Evolutionary conservation across 2,113 vertebrate genomes (phyloP).

Genomic region (Hemiprocne comata): DNA sequence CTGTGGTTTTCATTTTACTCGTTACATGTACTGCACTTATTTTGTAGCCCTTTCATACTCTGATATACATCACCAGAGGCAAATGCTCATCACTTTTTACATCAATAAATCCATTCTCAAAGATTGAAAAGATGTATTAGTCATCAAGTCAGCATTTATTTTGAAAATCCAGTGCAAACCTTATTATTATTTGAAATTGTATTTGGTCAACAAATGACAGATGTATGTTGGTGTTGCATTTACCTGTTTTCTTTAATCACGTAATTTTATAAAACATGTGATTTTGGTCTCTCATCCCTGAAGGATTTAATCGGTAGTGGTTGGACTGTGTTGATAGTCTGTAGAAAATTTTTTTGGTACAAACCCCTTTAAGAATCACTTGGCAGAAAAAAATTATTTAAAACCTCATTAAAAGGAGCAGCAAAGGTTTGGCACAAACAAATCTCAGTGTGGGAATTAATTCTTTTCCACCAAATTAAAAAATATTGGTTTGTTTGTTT

Average conservation of each 20-base stretch:
- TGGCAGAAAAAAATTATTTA: slow-evolving; percentile 65
- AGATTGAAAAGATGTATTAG: slow-evolving; percentile 45
- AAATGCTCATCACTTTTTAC: slow-evolving; percentile 66
- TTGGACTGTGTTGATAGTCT: neutral
- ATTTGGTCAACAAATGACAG: slow-evolving; percentile 47
- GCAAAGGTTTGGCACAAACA: slow-evolving; percentile 61
- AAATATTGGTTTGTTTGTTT: slow-evolving; percentile 27
- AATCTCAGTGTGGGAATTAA: slow-evolving; percentile 61
- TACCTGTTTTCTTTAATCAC: neutral
- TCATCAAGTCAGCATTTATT: slow-evolving; percentile 60
- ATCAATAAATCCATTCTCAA: slow-evolving; percentile 68
- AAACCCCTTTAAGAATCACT: slow-evolving; percentile 64
- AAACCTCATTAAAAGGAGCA: slow-evolving; percentile 65
- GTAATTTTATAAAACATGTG: neutral
- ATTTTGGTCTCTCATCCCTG: neutral
- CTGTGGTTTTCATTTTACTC: slow-evolving; percentile 48
- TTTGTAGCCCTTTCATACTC: slow-evolving; percentile 58
- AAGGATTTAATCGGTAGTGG: slow-evolving; percentile 1
- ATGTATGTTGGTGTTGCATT: neutral
- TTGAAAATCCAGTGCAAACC: slow-evolving; percentile 64
- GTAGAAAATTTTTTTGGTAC: slow-evolving; percentile 25
- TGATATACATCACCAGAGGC: slow-evolving; percentile 51
- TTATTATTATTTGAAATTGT: slow-evolving; percentile 43
- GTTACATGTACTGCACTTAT: neutral
- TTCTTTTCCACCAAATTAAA: slow-evolving; percentile 65